Base-by-base conservation (phyloP, 2,113 vertebrate species). In the Electrona antarctica region DNA sequence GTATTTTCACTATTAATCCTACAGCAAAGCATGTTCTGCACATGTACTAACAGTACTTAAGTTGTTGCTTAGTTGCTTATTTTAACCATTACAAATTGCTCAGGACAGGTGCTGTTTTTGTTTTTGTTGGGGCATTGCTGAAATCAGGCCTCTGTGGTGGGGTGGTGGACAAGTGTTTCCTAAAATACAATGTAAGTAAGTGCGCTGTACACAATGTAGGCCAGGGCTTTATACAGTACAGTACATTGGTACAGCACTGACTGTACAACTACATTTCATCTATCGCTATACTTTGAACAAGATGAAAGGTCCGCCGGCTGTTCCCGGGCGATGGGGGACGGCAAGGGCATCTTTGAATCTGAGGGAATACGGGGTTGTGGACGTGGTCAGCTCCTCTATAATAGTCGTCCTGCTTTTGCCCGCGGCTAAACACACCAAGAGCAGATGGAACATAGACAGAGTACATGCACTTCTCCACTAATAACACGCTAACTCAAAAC, bases 241-340 rank as follows among this genome's bases (percentile, higher is more conserved):
- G 57, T 78, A 45, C 21, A 58, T 76, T 72, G 70, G 71, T 77
- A 66, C 68, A 64, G 60, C 50, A 73, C 62, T 64, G 21, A 5
- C n/a, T 54, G 3, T 6, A 13, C 6, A 54, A 13, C n/a, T 54
- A 54, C 52, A 54, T 11, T 83, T 56, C 33, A 41, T 41, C 71
- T 85, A 13, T 77, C 69, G 80, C 73, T 83, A 21, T 21, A 74
- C 76, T 86, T 81, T 89, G 87, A 90, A 84, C 73, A 79, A 87
- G 85, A 91, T 90, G 79, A 91, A 91, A 91, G 85, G 60, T 76
- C 73, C 73, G 80, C 46, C 61, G 73, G 85, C 55, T 75, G 62
- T 71, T 72, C 21, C 12, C 60, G 12, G 48, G 68, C 54, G 68
- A 45, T 51, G 73, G 57, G 69, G 77, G 64, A 56, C 79, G 64